A percentile compares a stretch with the other conserved stretches of the same genome.
These are phyloP conservation scores for Nebria ingens DNA, from an alignment of 1,140 invertebrate genomes.

Conservation along the genomic window DNA sequence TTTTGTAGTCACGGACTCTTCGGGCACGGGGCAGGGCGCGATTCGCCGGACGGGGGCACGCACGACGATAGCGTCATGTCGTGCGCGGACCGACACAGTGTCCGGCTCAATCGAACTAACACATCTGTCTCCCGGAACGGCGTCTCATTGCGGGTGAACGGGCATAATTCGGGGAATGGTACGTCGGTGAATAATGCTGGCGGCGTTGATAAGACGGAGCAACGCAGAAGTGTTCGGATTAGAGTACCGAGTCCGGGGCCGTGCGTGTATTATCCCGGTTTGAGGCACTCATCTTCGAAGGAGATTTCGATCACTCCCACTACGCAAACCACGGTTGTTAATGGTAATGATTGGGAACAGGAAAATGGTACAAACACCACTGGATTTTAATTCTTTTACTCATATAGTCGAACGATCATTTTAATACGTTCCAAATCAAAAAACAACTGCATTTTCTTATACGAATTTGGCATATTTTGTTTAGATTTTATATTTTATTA, in stretches of 20 bases:
- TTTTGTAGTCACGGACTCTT: slow-evolving; percentile 61
- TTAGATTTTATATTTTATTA: too few relatives aligned
- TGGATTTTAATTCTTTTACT: background rate
- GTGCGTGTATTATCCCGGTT: slow-evolving; percentile 55
- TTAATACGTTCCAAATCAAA: too few relatives aligned
- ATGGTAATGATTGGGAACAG: slow-evolving; percentile 1
- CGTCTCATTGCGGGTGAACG: slow-evolving; percentile 23
- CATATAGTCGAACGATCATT: too few relatives aligned
- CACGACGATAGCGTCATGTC: slow-evolving; percentile 73
- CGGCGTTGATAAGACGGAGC: slow-evolving; percentile 28
- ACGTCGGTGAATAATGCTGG: too few relatives aligned
- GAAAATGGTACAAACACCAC: background rate
- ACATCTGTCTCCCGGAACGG: slow-evolving; percentile 44
- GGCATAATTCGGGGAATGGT: slow-evolving; percentile 18
- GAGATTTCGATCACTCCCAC: slow-evolving; percentile 26
- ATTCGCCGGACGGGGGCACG: slow-evolving; percentile 57
- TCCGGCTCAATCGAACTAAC: slow-evolving; percentile 52
- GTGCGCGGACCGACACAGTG: slow-evolving; percentile 56
- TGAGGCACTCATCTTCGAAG: slow-evolving; percentile 24
- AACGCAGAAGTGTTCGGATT: slow-evolving; percentile 30
- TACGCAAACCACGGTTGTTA: slow-evolving; percentile 22
- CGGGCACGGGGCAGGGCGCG: slow-evolving; percentile 41
- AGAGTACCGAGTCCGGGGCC: slow-evolving; percentile 45
- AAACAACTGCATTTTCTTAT: too few relatives aligned
- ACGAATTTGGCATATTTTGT: too few relatives aligned